These are phyloP conservation scores for Ploceus nigricollis DNA, from an alignment of 2,113 vertebrate species.

Conservation along the genomic window DNA sequence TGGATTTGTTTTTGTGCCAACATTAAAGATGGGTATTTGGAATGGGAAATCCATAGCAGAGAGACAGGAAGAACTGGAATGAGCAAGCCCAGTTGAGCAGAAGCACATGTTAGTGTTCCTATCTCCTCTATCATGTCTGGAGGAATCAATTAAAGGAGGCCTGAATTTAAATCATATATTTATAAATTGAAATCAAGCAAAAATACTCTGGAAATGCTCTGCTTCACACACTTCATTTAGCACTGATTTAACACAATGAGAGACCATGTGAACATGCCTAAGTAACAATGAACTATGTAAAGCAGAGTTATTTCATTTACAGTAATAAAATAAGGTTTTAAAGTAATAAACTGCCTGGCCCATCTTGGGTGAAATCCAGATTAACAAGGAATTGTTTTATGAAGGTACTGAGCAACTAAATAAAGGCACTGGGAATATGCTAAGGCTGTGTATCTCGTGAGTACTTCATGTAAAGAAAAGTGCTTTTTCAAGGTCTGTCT, in stretches of 20 bases:
- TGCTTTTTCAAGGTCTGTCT: neutral
- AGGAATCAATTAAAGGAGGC: neutral
- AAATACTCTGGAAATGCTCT: neutral
- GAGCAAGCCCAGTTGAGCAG: neutral
- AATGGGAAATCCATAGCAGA: neutral
- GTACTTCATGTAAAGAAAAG: neutral
- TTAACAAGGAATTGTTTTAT: neutral
- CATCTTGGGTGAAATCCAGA: neutral
- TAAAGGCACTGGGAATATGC: neutral
- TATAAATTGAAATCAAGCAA: neutral
- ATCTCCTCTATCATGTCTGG: neutral
- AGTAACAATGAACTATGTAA: neutral
- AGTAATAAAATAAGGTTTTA: neutral
- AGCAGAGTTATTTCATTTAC: neutral
- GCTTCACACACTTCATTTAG: neutral
- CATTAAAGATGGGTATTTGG: neutral
- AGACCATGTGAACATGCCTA: neutral
- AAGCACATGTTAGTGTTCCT: neutral
- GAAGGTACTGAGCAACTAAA: neutral
- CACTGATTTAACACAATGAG: neutral
- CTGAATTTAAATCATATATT: neutral
- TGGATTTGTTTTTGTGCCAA: neutral
- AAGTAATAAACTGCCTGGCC: neutral
- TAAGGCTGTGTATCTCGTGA: fast-evolving
- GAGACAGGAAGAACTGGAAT: neutral